These are phyloP conservation scores for Aethes cnicana DNA, from an alignment of 2,888 invertebrate species.

Conservation along the genomic window DNA sequence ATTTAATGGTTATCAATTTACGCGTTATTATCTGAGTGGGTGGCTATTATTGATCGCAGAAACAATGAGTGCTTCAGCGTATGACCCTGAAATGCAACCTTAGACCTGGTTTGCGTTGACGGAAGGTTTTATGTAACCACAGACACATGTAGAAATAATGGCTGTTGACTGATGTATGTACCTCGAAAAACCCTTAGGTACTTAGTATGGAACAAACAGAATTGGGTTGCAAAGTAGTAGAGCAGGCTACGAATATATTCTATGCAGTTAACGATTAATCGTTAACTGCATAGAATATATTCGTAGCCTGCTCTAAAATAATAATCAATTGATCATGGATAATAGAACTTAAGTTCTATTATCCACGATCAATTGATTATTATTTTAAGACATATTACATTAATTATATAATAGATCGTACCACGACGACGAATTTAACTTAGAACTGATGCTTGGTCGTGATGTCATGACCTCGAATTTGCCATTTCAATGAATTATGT, in stretches of 20 bases:
- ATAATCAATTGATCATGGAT: no score
- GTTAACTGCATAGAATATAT: no score
- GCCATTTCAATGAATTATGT: constrained; percentile 8
- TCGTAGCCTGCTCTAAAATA: no score
- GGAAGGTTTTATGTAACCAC: constrained; percentile 32
- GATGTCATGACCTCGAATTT: constrained; percentile 18
- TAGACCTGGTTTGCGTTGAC: constrained; percentile 29
- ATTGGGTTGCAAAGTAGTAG: no score
- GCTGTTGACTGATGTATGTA: constrained; percentile 28
- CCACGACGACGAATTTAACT: constrained; percentile 8
- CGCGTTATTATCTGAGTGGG: constrained; percentile 29
- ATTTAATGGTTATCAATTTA: constrained; percentile 29
- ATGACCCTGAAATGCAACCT: constrained; percentile 40
- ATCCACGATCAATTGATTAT: no score
- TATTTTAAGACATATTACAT: no score
- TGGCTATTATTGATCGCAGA: constrained; percentile 30
- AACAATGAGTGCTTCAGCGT: constrained; percentile 43
- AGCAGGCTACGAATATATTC: no score
- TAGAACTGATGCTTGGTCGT: constrained; percentile 12
- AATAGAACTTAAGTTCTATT: no score
- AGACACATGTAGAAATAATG: constrained; percentile 27
- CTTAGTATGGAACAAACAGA: no score
- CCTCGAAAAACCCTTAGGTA: no score
- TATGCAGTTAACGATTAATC: no score
- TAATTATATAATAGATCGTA: no score